Evolutionary conservation across 2,113 vertebrate genomes (phyloP).

Genomic region (Caracal caracal): DNA sequence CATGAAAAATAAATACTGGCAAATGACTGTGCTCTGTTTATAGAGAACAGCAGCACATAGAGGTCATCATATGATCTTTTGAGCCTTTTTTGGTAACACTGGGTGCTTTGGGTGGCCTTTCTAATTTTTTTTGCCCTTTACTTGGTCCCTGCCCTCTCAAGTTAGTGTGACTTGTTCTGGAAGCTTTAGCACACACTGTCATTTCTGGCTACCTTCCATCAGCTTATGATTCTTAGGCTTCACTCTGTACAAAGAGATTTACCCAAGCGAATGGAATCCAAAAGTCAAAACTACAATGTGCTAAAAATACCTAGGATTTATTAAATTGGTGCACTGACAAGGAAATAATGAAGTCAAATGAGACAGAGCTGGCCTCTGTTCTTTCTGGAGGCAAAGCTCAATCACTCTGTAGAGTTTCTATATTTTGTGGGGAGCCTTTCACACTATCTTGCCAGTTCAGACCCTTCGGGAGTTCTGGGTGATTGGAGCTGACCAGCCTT

Average conservation of each 20-base stretch:
- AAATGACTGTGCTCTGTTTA: background rate
- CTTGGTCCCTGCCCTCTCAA: background rate
- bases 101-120: background rate
- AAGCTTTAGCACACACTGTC: background rate
- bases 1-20: constrained; percentile 25
- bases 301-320: background rate
- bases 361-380: background rate
- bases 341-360: background rate
- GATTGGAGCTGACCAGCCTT: background rate
- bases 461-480: background rate
- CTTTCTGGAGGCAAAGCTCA: background rate
- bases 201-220: background rate
- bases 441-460: background rate
- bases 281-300: background rate
- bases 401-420: background rate
- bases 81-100: background rate
- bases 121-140: background rate
- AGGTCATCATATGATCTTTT: background rate
- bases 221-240: background rate
- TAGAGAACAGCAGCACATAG: background rate
- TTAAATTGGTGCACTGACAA: background rate
- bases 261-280: background rate
- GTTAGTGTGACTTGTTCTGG: background rate
- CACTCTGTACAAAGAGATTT: background rate
- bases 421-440: background rate